Evolutionary conservation across 1,140 invertebrate genomes (phyloP), one percentile per base, ranked within the genome.

Genomic region (Coenobita brevimanus): DNA sequence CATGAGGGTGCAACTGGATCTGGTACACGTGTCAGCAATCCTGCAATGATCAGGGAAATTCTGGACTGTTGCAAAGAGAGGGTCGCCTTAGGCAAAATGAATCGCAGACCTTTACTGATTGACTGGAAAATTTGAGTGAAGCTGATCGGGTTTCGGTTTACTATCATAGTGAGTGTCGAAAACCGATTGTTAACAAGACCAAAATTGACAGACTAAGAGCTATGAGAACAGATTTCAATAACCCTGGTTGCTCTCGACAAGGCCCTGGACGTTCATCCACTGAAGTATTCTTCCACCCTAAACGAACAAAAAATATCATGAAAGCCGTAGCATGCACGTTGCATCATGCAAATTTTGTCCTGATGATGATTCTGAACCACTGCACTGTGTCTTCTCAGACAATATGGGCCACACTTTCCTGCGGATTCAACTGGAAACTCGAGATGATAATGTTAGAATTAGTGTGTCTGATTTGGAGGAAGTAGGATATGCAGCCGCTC

Each of bases 151-250:
- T n/a, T 75, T 75, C 71, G 38, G 71, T 33, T 6, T 41, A 75
- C 27, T 75, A 75, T 75, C 71, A 75, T 33, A n/a, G n/a, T n/a
- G n/a, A n/a, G n/a, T n/a, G n/a, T n/a, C n/a, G n/a, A n/a, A n/a
- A n/a, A n/a, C n/a, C n/a, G 27, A 75, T 75, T 75, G 8, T 75
- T 75, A 75, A 75, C 71, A 75, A 75, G 27, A 41, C 71, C 24
- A 75, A 75, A 75, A 75, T 41, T 75, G 36, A 75, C 8, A 75
- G 71, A 75, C 27, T 75, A 33, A 75, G 27, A 75, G 36, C 36
- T 36, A 75, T 30, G 71, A 69, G 8, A 69, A 69, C 64, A 69
- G 27, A 69, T 69, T 10, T 69, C 13, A 30, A 8, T 69, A 69
- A 17, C 64, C 64, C 64, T 69, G 64, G 64, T 69, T 69, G 64